phyloP scores from a whole-genome alignment of 2,888 invertebrate species.

The Selenia dentaria region DNA sequence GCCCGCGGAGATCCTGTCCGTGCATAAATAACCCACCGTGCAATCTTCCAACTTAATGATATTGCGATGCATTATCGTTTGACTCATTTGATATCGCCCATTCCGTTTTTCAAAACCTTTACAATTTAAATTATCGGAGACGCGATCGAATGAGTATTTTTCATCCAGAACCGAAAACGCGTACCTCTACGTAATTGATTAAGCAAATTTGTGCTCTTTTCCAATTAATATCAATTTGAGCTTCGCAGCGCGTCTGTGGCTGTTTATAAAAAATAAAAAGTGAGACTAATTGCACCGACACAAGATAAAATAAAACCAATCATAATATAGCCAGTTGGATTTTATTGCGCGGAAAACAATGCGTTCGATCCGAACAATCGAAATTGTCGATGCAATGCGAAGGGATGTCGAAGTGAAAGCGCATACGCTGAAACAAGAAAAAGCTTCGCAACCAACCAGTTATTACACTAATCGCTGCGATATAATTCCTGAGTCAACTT shows the following conservation, averaged over 20 bases:
- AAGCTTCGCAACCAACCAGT: slow-evolving; percentile 76
- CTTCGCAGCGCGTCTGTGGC: slow-evolving; percentile 27
- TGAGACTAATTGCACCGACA: slow-evolving; percentile 48
- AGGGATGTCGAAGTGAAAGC: slow-evolving; percentile 70
- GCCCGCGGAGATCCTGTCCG: slow-evolving; percentile 44
- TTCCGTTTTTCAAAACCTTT: slow-evolving; percentile 51
- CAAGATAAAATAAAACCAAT: slow-evolving; percentile 57
- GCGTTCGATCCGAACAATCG: slow-evolving; percentile 70
- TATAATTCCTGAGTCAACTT: slow-evolving; percentile 84
- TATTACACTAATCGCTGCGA: slow-evolving; percentile 84
- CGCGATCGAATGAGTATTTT: slow-evolving; percentile 36
- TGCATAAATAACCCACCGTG: slow-evolving; percentile 63
- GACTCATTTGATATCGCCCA: slow-evolving; percentile 55
- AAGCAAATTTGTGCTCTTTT: slow-evolving; percentile 41
- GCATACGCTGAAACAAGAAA: slow-evolving; percentile 55
- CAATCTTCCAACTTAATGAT: slow-evolving; percentile 67
- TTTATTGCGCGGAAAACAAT: slow-evolving; percentile 75
- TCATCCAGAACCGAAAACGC: slow-evolving; percentile 29
- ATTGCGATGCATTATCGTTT: slow-evolving; percentile 62
- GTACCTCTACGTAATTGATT: slow-evolving; percentile 34
- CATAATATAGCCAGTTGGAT: slow-evolving; percentile 64
- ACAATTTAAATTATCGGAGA: slow-evolving; percentile 33
- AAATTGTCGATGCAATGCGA: slow-evolving; percentile 58
- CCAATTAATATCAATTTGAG: slow-evolving; percentile 46
- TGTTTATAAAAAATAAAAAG: slow-evolving; percentile 45